These are phyloP conservation scores for Amazona guildingii DNA, from an alignment of 2,113 vertebrate genomes.

Conservation along the genomic window DNA sequence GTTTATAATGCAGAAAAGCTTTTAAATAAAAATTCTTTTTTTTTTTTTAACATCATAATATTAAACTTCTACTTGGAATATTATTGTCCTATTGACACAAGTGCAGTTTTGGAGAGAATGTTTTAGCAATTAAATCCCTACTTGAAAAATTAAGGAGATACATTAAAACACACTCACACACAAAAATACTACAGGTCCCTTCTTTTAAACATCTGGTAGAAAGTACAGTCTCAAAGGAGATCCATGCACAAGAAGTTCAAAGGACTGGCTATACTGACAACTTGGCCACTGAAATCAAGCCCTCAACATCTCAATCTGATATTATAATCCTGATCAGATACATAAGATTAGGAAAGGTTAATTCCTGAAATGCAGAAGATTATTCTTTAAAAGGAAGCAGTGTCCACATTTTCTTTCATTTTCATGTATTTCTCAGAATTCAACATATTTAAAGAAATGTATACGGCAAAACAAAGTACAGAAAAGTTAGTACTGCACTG, in stretches of 20 bases:
- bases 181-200: neutral
- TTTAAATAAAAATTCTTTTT: neutral
- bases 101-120: neutral
- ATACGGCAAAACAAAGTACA: neutral
- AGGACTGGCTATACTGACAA: neutral
- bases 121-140: neutral
- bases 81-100: neutral
- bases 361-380: neutral
- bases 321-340: neutral
- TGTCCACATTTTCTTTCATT: neutral
- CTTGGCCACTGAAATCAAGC: neutral
- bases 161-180: neutral
- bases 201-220: neutral
- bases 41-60: neutral
- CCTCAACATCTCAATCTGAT: neutral
- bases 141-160: neutral
- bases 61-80: neutral
- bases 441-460: neutral
- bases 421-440: neutral
- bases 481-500: neutral
- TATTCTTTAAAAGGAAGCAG: neutral
- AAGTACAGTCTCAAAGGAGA: neutral
- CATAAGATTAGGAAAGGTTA: neutral
- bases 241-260: neutral
- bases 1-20: neutral